These are phyloP conservation scores for rabbit (Oryctolagus cuniculus) DNA, from an alignment of 2,113 vertebrate species.

Conservation along the genomic window DNA sequence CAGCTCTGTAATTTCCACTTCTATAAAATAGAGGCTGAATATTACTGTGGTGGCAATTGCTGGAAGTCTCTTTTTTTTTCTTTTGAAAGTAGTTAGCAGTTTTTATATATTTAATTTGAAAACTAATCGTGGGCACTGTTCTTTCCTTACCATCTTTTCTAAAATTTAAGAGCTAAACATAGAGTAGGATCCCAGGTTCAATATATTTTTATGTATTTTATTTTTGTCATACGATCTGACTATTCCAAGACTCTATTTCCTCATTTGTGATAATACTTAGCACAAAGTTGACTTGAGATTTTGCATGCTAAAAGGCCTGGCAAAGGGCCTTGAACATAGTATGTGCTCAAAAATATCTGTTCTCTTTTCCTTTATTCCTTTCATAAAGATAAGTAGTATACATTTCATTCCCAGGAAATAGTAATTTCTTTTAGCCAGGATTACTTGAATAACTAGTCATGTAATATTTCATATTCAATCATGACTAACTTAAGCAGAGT, in stretches of 20 bases:
- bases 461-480: not conserved
- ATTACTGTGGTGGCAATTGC: not conserved
- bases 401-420: conserved; percentile 21
- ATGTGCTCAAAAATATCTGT: not conserved
- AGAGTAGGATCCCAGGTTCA: not conserved
- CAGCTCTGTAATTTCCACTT: not conserved
- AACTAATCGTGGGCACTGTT: not conserved
- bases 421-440: not conserved
- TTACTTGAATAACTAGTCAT: not conserved
- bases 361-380: not conserved
- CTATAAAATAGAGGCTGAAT: not conserved
- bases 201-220: conserved; percentile 2
- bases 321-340: not conserved
- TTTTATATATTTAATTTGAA: not conserved
- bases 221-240: not conserved
- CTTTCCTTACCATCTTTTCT: not conserved
- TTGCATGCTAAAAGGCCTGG: not conserved
- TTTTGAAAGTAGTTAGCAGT: not conserved
- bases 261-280: conserved; percentile 22
- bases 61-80: not conserved
- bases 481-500: not conserved
- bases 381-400: not conserved
- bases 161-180: conserved; percentile 2
- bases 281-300: not conserved
- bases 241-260: not conserved